These are phyloP conservation scores for Drosophila mettleri DNA, from an alignment of 2,888 invertebrate species.

Conservation along the genomic window DNA sequence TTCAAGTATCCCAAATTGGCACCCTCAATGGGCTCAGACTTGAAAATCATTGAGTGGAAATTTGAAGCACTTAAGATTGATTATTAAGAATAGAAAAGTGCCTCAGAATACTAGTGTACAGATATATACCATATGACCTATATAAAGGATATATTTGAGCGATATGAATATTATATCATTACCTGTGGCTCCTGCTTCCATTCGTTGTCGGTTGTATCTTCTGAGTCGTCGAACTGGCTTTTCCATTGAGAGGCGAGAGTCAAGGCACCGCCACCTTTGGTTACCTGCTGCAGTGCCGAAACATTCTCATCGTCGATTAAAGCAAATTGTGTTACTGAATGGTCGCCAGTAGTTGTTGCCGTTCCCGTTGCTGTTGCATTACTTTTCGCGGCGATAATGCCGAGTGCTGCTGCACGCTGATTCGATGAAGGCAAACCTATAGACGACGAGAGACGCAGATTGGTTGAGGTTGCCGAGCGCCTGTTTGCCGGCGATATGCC, in stretches of 20 bases:
- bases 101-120: not conserved
- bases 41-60: not conserved
- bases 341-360: conserved; percentile 87
- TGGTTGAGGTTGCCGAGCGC: conserved; percentile 79
- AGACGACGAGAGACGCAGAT: conserved; percentile 78
- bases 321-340: conserved; percentile 95
- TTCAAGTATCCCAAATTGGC: not conserved
- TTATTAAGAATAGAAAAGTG: conserved; percentile 1
- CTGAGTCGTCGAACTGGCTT: conserved; percentile 97
- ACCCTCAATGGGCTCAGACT: too few relatives aligned
- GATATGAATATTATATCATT: not conserved
- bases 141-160: not conserved
- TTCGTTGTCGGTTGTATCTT: conserved; percentile 97
- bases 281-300: conserved; percentile 94
- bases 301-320: conserved; percentile 97
- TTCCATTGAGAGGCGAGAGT: conserved; percentile 98
- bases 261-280: conserved; percentile 94
- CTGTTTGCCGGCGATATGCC: conserved; percentile 72
- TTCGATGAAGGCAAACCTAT: conserved; percentile 26
- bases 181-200: conserved; percentile 93
- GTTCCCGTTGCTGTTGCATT: conserved; percentile 80
- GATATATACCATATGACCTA: not conserved
- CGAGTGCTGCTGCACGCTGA: conserved; percentile 33
- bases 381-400: conserved; percentile 73
- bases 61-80: conserved; percentile 9